Conservation (phyloP, 2,888 invertebrate species). For the Philereme vetulata region DNA sequence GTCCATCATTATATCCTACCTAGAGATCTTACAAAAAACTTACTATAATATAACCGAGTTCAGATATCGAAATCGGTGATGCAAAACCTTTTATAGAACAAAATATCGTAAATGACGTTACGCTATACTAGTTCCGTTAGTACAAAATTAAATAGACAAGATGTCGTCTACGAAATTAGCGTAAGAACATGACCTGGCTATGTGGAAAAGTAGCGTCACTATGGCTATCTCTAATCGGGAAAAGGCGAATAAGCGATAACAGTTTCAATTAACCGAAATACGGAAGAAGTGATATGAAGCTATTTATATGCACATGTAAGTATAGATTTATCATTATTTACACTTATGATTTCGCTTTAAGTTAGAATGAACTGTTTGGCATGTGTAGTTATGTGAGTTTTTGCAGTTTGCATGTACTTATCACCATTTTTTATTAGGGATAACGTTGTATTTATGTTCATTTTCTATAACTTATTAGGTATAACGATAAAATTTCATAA, state of each 20-base stretch:
- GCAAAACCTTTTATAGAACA: too few species aligned
- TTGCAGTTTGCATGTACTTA: constrained; percentile 42
- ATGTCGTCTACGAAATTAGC: constrained; percentile 36
- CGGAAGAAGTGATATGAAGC: constrained; percentile 55
- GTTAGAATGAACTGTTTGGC: constrained; percentile 78
- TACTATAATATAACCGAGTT: too few species aligned
- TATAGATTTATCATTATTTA: constrained; percentile 61
- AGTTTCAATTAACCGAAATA: constrained; percentile 38
- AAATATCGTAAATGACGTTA: too few species aligned
- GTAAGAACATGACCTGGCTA: background rate
- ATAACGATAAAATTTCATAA: background rate
- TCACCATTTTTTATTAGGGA: constrained; percentile 23
- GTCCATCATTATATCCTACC: background rate
- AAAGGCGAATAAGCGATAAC: constrained; percentile 49
- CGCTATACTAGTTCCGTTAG: too few species aligned
- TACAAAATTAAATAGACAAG: background rate
- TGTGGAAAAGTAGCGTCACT: constrained; percentile 46
- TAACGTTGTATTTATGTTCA: constrained; percentile 13
- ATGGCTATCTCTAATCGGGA: constrained; percentile 64
- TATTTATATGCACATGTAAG: constrained; percentile 73
- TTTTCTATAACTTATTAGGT: background rate
- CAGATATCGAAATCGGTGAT: too few species aligned
- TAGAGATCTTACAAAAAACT: too few species aligned
- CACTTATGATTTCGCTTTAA: constrained; percentile 52
- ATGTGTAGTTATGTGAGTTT: constrained; percentile 64